Evolutionary conservation across 23 tunicate genomes (phyloP).

Genomic region (Trididemnum miniatum): DNA sequence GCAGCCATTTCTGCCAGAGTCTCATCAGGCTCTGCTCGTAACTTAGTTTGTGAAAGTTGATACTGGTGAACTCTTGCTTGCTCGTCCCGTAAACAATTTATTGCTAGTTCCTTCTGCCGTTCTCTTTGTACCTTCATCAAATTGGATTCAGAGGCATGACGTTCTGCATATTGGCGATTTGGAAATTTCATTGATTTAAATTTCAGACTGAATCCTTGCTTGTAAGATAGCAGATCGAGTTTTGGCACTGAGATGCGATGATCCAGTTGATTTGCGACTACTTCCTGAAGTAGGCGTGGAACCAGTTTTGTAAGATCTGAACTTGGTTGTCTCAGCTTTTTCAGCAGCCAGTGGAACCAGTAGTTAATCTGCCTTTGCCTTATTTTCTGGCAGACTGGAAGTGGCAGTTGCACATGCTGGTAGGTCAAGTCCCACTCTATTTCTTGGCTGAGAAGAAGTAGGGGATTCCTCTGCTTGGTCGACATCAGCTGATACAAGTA

Average conservation of each 20-base stretch:
- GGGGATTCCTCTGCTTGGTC: no score
- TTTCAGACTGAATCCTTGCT: not conserved
- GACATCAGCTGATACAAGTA: no score
- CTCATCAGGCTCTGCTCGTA: not conserved
- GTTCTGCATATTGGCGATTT: not conserved
- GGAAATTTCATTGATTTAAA: not conserved
- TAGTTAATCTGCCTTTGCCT: no score
- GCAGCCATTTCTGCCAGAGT: not conserved
- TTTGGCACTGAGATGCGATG: not conserved
- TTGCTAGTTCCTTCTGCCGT: not conserved
- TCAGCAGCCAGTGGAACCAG: no score
- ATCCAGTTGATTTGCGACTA: not conserved
- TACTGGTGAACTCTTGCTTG: slow-evolving; percentile 4
- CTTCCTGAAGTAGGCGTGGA: not conserved
- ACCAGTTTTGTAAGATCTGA: not conserved
- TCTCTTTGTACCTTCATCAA: not conserved
- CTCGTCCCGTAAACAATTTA: not conserved
- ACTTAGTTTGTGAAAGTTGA: not conserved
- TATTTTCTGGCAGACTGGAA: no score
- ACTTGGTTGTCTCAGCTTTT: not conserved
- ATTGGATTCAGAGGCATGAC: not conserved
- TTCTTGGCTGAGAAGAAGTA: no score
- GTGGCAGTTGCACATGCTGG: no score
- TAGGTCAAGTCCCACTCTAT: no score
- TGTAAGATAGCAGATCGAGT: not conserved